phyloP scores from a whole-genome alignment of 2,113 vertebrate genomes.

The Mellivora capensis region DNA sequence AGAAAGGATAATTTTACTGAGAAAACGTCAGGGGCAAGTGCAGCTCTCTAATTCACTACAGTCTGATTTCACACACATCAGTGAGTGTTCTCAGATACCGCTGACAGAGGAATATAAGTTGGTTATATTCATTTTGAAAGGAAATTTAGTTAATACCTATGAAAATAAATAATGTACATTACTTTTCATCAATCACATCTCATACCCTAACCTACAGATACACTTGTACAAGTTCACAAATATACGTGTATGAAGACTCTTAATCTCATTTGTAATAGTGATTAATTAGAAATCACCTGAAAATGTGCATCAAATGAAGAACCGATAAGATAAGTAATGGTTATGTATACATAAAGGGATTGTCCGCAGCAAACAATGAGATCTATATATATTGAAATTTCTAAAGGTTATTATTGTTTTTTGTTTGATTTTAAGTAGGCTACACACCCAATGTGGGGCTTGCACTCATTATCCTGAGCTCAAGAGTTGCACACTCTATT shows the following conservation, averaged over 20 bases:
- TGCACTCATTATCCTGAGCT: not conserved
- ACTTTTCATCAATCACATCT: not conserved
- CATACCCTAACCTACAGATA: not conserved
- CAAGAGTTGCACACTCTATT: not conserved
- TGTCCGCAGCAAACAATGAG: not conserved
- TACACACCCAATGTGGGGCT: not conserved
- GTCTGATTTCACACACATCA: not conserved
- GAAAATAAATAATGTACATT: not conserved
- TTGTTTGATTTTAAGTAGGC: not conserved
- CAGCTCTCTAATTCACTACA: not conserved
- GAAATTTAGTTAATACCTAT: not conserved
- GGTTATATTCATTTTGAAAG: conserved; percentile 1
- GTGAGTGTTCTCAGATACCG: not conserved
- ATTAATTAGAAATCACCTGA: not conserved
- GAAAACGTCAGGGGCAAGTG: not conserved
- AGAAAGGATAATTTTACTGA: conserved; percentile 2
- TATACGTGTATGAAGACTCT: not conserved
- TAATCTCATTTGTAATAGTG: not conserved
- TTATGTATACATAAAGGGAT: not conserved
- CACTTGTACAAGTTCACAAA: not conserved
- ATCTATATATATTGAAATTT: not conserved
- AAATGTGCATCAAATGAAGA: not conserved
- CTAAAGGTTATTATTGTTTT: not conserved
- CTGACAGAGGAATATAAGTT: not conserved
- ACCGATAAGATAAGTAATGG: not conserved